phyloP scores from a whole-genome alignment of 2,797 vertebrate species.

The Euthynnus affinis region DNA sequence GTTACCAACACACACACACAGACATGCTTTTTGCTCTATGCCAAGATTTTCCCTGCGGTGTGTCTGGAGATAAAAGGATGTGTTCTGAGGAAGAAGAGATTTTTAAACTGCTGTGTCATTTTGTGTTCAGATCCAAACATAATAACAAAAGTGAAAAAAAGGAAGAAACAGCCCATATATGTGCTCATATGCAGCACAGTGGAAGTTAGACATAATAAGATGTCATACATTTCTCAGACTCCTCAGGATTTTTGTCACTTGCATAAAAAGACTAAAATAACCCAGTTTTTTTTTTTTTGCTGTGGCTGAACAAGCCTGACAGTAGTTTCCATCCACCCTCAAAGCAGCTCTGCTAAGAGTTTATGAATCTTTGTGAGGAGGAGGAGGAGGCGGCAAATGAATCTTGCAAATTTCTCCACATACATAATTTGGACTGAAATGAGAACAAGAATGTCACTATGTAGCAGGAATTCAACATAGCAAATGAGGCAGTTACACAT shows the following conservation, averaged over 20 bases:
- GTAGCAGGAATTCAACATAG: constrained; percentile 28
- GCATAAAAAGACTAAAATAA: constrained; percentile 23
- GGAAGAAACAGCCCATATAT: neutral
- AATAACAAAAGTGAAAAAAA: neutral
- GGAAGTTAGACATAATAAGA: neutral
- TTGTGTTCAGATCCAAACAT: constrained; percentile 21
- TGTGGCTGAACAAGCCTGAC: constrained; percentile 18
- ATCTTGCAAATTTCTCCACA: constrained; percentile 42
- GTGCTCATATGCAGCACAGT: neutral
- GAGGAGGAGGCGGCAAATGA: constrained; percentile 24
- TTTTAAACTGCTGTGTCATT: constrained; percentile 64
- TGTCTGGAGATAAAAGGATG: constrained; percentile 53
- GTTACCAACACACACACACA: constrained; percentile 17
- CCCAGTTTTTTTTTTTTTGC: neutral
- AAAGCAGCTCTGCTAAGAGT: constrained; percentile 31
- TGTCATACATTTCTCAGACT: neutral
- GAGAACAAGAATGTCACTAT: constrained; percentile 39
- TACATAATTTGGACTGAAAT: constrained; percentile 46
- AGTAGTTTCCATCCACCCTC: constrained; percentile 22
- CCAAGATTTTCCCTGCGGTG: constrained; percentile 21
- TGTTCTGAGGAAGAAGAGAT: constrained; percentile 23
- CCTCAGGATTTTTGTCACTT: constrained; percentile 6
- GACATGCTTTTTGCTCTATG: neutral
- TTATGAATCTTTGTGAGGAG: constrained; percentile 29
- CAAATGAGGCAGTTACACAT: neutral